Evolutionary conservation across 2,113 vertebrate genomes (phyloP), one percentile per base, ranked within the genome.

Genomic region (Dascyllus trimaculatus): DNA sequence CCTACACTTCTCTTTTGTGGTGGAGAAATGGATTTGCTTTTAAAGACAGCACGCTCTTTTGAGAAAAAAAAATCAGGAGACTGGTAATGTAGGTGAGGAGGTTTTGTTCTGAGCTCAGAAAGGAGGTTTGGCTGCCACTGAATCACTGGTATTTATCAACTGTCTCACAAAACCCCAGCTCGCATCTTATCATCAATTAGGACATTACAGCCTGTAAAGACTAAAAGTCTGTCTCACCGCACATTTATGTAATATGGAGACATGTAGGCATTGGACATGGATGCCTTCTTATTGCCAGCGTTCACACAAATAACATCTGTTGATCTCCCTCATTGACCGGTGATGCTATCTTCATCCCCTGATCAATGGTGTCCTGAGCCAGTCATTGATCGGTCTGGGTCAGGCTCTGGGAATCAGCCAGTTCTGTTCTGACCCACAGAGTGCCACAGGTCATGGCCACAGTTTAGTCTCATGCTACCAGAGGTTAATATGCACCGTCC

Each of bases 351-450:
- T 88, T 75, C 2, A 78, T 74, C 71, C 76, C 21, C 26, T 82
- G 89, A 94, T 92, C 92, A 71, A 93, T 87, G 86, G 52, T 4
- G 81, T 63, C 40, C 75, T 80, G 75, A 69, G 75, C 14, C 52
- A 18, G 56, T 22, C 83, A 92, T 93, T 56, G 92, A 94, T 91
- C 88, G 13, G 85, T 87, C 91, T 72, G 82, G 71, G 72, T 40
- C 81, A 81, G 57, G 77, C 80, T 75, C 60, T 51, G 78, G 69
- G 72, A 58, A 72, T 40, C 11, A 17, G 29, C 29, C 29, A 29
- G 5, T 5, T 29, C 29, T 29, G 38, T 40, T 80, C 77, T 80
- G 91, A 88, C 71, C 91, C 82, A 22, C 63, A 71, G 71, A 71
- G 81, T 66, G 75, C 84, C 75, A 24, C 57, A 57, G 91, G 86